Evolutionary conservation across 1,140 invertebrate species (phyloP), one percentile per base, ranked within the genome.

Genomic region (Drosophila setifemur): DNA sequence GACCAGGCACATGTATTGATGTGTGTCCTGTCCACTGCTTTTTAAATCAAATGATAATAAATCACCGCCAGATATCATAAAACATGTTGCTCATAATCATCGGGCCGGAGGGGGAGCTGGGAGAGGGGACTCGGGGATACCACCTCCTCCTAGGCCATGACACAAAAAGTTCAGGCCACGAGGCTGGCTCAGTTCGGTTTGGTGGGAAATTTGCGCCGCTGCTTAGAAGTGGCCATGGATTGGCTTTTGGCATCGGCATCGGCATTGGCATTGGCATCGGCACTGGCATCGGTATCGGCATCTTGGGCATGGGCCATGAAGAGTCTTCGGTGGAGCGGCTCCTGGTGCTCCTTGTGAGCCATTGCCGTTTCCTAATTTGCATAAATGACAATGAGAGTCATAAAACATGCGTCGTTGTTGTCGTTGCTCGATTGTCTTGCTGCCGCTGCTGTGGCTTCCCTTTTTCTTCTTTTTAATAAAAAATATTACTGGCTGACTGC

Each of bases 1-100:
- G 53, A 39, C 63, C 48, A 40, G 66, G 26, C 70, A 68, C 37
- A 72, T 61, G 48, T 86, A 85, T 85, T 85, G 79, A 85, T 86
- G 79, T 86, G 79, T 79, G 79, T 83, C 82, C 73, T 77, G 83
- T 85, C 86, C 73, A 77, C 78, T 89, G 87, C 87, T 89, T 87
- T 87, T 89, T 89, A 89, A 89, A 89, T 89, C 87, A 89, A 89
- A 89, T 89, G 87, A 89, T 89, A 89, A 89, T 89, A 89, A 89
- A 89, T 89, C 87, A 89, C 87, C 82, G 72, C 58, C 78, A 89
- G 87, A 89, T 89, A 89, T 87, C 87, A 89, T 89, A 89, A 89
- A 89, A 89, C 87, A 89, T 89, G 87, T 79, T 86, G 72, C 68
- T 86, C 81, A 87, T 86, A 86, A 86, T 73, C 75, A 60, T 45